Base-by-base conservation (phyloP, 37 sponge, comb jelly and placozoan species). In the Oopsacas minuta region DNA sequence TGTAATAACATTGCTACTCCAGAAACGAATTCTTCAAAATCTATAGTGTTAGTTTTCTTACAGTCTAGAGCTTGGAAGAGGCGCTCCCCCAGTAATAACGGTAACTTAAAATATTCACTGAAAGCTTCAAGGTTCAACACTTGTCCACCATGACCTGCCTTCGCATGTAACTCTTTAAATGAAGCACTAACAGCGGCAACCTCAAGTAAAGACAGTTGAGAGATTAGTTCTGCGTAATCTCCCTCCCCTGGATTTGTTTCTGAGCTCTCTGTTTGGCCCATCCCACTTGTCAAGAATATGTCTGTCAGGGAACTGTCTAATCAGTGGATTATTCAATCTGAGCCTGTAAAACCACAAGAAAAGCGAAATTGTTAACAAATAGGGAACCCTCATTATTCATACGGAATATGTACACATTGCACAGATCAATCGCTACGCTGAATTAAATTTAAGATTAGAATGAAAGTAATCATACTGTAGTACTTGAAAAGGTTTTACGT, bases 11-110 rank as follows among this genome's bases (percentile, higher is more conserved):
- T 52, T 0, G 96, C 89, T 25, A 93, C 86, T 1, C 93, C 96
- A 81, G 90, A 91, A 8, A 90, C 89, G 87, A 95, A 95, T 87
- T 95, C 93, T 52, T 93, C 93, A 37, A 90, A 91, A 82, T 92
- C 88, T 12, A 95, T 81, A 37, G 39, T 81, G 3, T 90, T 91
- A 81, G 88, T 95, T 93, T 89, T 90, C 49, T 95, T 86, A 23
- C 36, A 38, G 49, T 95, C 96, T n/a, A 95, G 91, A 0, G 93
- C 96, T 0, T 88, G 89, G 82, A 95, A 95, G 3, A 95, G 86
- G 34, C 92, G 49, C 23, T 91, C 93, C n/a, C 96, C 90, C 8
- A 93, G 81, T 23, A 86, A 28, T 1, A 85, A 82, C 0, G 92
- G 92, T 10, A 95, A 38, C 38, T 91, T 81, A 75, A 93, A 93